Evolutionary conservation across 2,797 vertebrate genomes (phyloP).

Genomic region (Helarctos malayanus): DNA sequence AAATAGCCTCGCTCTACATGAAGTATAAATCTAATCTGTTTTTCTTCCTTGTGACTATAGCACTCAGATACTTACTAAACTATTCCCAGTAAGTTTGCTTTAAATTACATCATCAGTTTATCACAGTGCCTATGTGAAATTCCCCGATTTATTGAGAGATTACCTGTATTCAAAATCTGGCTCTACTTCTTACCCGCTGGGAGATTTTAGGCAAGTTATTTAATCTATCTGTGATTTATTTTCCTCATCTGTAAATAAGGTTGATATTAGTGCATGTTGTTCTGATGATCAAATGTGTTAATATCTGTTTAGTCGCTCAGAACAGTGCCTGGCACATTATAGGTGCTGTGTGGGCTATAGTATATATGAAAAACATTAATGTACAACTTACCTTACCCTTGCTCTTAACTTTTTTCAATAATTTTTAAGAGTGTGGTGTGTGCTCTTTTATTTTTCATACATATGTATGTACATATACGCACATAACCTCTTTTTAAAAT

Average conservation of each 20-base stretch:
- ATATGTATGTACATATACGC: not conserved
- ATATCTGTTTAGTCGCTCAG: not conserved
- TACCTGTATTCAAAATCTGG: not conserved
- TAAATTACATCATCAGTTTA: not conserved
- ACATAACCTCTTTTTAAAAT: not conserved
- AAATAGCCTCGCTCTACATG: not conserved
- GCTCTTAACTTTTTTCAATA: not conserved
- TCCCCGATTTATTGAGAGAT: not conserved
- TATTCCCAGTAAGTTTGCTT: slow-evolving; percentile 13
- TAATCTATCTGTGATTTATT: not conserved
- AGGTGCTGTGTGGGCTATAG: not conserved
- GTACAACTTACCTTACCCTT: not conserved
- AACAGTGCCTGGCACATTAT: not conserved
- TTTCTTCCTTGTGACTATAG: slow-evolving; percentile 36
- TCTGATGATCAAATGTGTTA: not conserved
- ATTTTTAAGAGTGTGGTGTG: not conserved
- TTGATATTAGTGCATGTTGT: not conserved
- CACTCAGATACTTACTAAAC: not conserved
- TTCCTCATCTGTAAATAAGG: not conserved
- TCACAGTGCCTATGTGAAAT: not conserved
- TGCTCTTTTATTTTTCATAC: not conserved
- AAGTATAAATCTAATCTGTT: slow-evolving; percentile 18
- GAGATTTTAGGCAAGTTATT: not conserved
- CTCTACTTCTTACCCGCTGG: not conserved
- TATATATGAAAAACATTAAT: not conserved